Conservation (phyloP, 2,113 vertebrate genomes). For the Chelonoidis abingdonii region DNA sequence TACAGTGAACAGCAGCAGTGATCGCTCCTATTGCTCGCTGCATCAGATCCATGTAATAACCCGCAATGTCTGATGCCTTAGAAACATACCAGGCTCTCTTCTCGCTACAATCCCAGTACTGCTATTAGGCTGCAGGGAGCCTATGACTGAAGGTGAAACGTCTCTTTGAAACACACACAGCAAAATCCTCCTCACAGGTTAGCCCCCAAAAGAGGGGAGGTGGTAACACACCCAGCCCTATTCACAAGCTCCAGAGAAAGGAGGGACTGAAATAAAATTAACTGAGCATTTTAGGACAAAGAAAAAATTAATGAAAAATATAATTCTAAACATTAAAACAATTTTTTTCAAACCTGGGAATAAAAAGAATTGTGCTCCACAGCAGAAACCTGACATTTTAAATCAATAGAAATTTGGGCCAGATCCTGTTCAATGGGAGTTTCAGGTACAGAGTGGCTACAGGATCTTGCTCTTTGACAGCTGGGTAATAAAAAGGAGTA, state of each 20-base stretch:
- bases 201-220: fast-evolving
- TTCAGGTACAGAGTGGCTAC: fast-evolving
- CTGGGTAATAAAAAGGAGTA: background rate
- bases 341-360: fast-evolving
- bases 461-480: background rate
- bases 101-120: background rate
- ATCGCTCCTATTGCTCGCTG: background rate
- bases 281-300: fast-evolving
- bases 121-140: background rate
- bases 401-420: fast-evolving
- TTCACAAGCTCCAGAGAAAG: background rate
- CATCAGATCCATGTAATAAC: background rate
- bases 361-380: fast-evolving
- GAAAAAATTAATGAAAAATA: fast-evolving
- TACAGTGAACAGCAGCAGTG: background rate
- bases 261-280: background rate
- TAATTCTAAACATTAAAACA: background rate
- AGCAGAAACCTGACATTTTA: fast-evolving
- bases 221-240: background rate
- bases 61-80: background rate
- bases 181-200: background rate
- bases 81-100: background rate
- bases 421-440: fast-evolving
- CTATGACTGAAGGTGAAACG: background rate
- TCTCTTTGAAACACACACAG: background rate